Evolutionary conservation across 1,140 invertebrate genomes (phyloP), one percentile per base, ranked within the genome.

Genomic region (Scaptomyza graminum): DNA sequence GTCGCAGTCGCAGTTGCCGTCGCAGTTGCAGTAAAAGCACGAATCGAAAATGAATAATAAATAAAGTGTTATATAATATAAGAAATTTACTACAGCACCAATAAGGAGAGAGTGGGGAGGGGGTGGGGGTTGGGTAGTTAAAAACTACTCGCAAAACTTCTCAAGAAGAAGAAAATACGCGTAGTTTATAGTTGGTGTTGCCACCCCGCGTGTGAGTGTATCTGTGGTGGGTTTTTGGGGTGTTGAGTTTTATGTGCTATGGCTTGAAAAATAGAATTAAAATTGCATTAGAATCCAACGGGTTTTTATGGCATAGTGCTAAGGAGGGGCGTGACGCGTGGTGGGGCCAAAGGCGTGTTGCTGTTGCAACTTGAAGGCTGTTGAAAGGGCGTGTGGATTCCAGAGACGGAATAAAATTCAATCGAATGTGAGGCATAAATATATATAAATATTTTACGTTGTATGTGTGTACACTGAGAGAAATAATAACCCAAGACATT

Each of bases 51-150:
- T 88, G 83, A 88, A 88, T 88, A 88, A 88, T 88, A 88, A 88
- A 88, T 88, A 88, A 88, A 88, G 83, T 88, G 83, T 88, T 88
- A 88, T 88, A 88, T 88, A 88, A 88, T 88, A 88, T 88, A 88
- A 88, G 83, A 88, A 88, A 88, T 88, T 83, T 79, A 88, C 51
- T 70, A 54, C 62, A n/a, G 47, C 34, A 22, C 37, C 62, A 34
- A 34, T 16, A 3, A 22, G 68, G 73, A 49, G 54, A 22, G 46
- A 57, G 34, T 2, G 8, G 9, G 39, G 39, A 13, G 34, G 12
- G 15, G 69, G 66, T 22, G 52, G 11, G 16, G 39, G n/a, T n/a
- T n/a, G 64, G 46, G 52, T 37, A 39, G 78, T 22, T 22, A 22
- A 22, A 73, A 81, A 81, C 74, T 72, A 78, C 74, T 72, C 18